Evolutionary conservation across 2,888 invertebrate species (phyloP).

Genomic region (Caenorhabditis sp.): DNA sequence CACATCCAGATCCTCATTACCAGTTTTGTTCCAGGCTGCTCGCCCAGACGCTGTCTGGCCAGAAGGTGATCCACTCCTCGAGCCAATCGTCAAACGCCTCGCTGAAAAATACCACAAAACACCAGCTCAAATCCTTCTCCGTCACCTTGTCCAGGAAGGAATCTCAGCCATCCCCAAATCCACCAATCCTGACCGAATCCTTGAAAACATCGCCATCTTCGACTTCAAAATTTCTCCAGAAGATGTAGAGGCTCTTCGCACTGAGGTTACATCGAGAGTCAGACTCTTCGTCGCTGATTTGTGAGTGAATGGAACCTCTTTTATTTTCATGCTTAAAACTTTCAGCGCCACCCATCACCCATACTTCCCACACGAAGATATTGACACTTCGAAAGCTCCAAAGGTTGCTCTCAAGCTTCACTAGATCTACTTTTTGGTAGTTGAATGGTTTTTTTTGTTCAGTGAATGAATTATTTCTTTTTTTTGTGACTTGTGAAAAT

Average conservation of each 20-base stretch:
- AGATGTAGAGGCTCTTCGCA: conserved; percentile 45
- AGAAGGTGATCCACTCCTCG: conserved; percentile 49
- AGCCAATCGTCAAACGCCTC: conserved; percentile 44
- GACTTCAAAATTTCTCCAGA: conserved; percentile 55
- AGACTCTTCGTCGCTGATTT: conserved; percentile 50
- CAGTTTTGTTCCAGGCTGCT: conserved; percentile 38
- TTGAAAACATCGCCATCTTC: conserved; percentile 58
- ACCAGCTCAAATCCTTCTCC: conserved; percentile 56
- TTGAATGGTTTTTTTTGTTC: no score
- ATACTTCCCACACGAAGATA: conserved; percentile 41
- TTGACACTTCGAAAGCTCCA: conserved; percentile 4
- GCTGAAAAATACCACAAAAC: conserved; percentile 54
- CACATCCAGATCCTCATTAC: background rate
- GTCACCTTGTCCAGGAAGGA: conserved; percentile 53
- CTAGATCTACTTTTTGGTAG: background rate
- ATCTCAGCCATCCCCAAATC: conserved; percentile 59
- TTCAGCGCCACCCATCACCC: conserved; percentile 39
- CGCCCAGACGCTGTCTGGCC: conserved; percentile 53
- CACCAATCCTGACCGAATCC: conserved; percentile 49
- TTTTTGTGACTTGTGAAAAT: no score
- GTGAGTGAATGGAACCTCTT: no score
- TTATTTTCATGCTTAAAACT: no score
- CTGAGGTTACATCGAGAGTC: conserved; percentile 32
- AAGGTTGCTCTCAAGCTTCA: conserved; percentile 9
- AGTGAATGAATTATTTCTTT: no score